Evolutionary conservation across 92 coral and sea anemone genomes (phyloP).

Genomic region (Zoanthus sansibaricus): DNA sequence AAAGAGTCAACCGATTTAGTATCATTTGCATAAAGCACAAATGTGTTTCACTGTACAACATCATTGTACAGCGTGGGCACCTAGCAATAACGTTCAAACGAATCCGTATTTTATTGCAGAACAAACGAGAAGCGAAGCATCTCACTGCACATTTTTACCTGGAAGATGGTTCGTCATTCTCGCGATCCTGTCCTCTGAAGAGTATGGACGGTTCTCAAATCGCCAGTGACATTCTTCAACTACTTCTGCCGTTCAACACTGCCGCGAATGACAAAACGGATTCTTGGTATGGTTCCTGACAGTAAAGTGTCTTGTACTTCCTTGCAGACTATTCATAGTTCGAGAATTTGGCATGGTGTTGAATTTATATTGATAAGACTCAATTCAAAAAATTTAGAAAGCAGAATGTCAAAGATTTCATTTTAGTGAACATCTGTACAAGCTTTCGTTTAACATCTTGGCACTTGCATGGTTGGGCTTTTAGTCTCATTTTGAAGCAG

Average conservation of each 20-base stretch:
- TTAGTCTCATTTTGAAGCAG: too few relatives aligned
- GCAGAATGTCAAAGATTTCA: too few relatives aligned
- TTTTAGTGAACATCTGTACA: too few relatives aligned
- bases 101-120: conserved; percentile 57
- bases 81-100: neutral
- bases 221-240: conserved; percentile 65
- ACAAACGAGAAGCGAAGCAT: conserved; percentile 82
- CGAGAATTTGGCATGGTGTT: too few relatives aligned
- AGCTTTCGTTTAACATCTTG: too few relatives aligned
- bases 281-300: conserved; percentile 54
- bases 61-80: too few relatives aligned
- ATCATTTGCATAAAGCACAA: neutral
- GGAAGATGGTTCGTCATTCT: conserved; percentile 67
- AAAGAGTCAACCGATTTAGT: neutral
- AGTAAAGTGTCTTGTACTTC: neutral
- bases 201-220: conserved; percentile 64
- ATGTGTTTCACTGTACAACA: neutral
- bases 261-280: conserved; percentile 50
- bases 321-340: neutral
- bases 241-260: conserved; percentile 72
- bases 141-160: conserved; percentile 76
- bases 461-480: too few relatives aligned
- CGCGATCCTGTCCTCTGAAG: conserved; percentile 85
- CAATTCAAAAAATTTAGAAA: too few relatives aligned
- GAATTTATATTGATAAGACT: too few relatives aligned